Evolutionary conservation across 2,113 vertebrate species (phyloP).

Genomic region (Pseudorasbora parva): DNA sequence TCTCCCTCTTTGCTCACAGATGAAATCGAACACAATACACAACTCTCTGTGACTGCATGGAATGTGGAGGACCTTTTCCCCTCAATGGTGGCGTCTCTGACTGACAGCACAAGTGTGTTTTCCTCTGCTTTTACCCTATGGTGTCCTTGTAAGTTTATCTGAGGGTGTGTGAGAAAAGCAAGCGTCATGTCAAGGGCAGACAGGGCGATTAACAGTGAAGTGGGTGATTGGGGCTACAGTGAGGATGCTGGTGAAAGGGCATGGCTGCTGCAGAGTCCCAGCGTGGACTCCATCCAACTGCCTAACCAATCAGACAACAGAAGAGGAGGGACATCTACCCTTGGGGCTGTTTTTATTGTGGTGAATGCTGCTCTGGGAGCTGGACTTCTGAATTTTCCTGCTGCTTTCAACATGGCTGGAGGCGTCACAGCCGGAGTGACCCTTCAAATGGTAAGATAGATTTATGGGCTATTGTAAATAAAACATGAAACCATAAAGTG

Average conservation of each 20-base stretch:
- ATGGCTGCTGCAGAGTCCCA: conserved; percentile 90
- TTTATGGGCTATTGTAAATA: neutral
- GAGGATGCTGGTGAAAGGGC: conserved; percentile 85
- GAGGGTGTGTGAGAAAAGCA: neutral
- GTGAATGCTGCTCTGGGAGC: conserved; percentile 95
- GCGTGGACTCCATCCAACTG: conserved; percentile 75
- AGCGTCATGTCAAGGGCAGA: conserved; percentile 68
- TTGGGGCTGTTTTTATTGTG: conserved; percentile 91
- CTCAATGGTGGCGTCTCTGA: neutral
- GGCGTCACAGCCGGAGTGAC: conserved; percentile 84
- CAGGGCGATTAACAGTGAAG: conserved; percentile 85
- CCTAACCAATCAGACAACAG: conserved; percentile 53
- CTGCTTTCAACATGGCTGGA: conserved; percentile 91
- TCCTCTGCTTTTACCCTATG: neutral
- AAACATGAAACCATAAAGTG: neutral
- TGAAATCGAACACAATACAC: neutral
- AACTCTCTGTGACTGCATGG: neutral
- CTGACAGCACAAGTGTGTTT: conserved; percentile 7
- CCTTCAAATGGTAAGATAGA: conserved; percentile 86
- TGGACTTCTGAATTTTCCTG: conserved; percentile 95
- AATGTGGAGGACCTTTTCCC: conserved; percentile 18
- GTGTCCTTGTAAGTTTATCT: neutral
- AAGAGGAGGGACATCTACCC: conserved; percentile 73
- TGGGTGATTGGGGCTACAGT: conserved; percentile 81
- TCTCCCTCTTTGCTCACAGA: neutral